Evolutionary conservation across 2,113 vertebrate species (phyloP).

Genomic region (Pampusana beccarii): DNA sequence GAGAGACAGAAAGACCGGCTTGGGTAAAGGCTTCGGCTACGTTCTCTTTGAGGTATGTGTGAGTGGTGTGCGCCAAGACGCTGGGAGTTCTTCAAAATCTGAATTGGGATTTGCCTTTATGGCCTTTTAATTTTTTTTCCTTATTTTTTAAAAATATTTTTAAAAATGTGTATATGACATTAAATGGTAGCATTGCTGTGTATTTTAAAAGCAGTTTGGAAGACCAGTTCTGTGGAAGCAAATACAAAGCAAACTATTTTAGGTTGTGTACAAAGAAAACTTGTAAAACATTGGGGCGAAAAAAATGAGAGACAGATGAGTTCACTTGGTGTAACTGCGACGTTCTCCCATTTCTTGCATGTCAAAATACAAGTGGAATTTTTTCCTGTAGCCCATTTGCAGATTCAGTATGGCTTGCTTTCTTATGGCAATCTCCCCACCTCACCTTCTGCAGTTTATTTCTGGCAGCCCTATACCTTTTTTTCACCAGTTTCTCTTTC

Average conservation of each 20-base stretch:
- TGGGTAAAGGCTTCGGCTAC: conserved; percentile 95
- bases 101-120: not conserved
- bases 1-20: conserved; percentile 82
- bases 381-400: not conserved
- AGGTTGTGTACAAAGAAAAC: not conserved
- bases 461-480: not conserved
- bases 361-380: not conserved
- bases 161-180: not conserved
- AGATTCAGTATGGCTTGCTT: not conserved
- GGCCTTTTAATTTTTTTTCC: not conserved
- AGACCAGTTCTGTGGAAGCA: not conserved
- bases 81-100: not conserved
- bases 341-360: not conserved
- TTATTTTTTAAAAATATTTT: not conserved
- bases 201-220: not conserved
- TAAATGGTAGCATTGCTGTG: accelerated
- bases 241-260: not conserved
- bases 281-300: not conserved
- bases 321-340: accelerated
- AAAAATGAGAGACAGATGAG: not conserved
- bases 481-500: not conserved
- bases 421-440: not conserved
- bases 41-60: conserved; percentile 87
- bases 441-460: not conserved
- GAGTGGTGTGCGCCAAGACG: not conserved